Base-by-base conservation (phyloP, 2,888 invertebrate genomes). In the Pachydiplax longipennis region DNA sequence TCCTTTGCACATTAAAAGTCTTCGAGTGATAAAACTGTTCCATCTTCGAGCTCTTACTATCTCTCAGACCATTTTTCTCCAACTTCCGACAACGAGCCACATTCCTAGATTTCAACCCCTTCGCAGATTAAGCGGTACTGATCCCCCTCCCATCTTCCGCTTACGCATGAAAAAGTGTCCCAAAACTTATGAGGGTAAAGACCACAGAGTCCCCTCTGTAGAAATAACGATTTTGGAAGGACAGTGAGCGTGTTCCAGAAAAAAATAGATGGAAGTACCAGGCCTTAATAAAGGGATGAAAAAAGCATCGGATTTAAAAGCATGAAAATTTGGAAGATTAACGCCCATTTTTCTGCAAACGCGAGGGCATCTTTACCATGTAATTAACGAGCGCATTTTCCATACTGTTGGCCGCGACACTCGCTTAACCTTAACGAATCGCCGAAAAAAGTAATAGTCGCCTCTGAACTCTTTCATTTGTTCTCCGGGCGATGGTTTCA, bases 151-250 rank as follows among this genome's bases (percentile, higher is more conserved):
- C 81, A 37, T 61, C 83, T 83, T 83, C 35, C 83, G 58, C 53
- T 35, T 18, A 83, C 83, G 58, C 83, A 83, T 35, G 87, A 87
- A 87, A 61, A 87, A 87, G 87, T 61, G 87, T 22, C 87, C 58
- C 87, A 87, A 22, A 87, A 87, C 37, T 87, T 87, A 87, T 37
- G 87, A 87, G 87, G 87, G n/a, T 73, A 37, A 58, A 53, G 13
- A 44, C 87, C 87, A n/a, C 18, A 61, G 87, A 35, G 87, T 37
- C n/a, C 37, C 37, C 18, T 13, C 15, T 65, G 58, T 12, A 37
- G 61, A 65, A 87, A 58, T 65, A 87, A 65, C 37, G 65, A 37
- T 61, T 87, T 87, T 31, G 58, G 65, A 35, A 53, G 87, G 61
- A 87, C 37, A 37, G 65, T 18, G 61, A 37, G 61, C 31, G 53